A percentile compares a stretch with the other conserved stretches of the same genome.
These are phyloP conservation scores for Allophyes oxyacanthae DNA, from an alignment of 2,888 invertebrate genomes.

Conservation along the genomic window DNA sequence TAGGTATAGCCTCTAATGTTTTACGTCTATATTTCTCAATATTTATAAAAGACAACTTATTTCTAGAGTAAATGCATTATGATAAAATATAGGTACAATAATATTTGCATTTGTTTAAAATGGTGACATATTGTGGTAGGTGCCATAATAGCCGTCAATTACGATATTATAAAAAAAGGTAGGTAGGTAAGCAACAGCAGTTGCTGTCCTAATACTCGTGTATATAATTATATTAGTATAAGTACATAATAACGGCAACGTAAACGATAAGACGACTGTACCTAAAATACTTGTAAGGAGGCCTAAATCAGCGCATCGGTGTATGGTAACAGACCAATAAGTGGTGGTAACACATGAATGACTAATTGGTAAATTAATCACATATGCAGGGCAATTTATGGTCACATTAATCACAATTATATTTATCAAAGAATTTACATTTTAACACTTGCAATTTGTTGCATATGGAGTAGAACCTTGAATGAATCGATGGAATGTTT, in stretches of 20 bases:
- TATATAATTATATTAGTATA: background rate
- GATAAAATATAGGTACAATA: slow-evolving; percentile 43
- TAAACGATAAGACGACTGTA: slow-evolving; percentile 8
- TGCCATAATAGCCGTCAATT: slow-evolving; percentile 2
- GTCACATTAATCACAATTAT: slow-evolving; percentile 2
- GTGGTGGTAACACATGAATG: slow-evolving; percentile 48
- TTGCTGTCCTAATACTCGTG: slow-evolving; percentile 3
- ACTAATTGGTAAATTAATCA: slow-evolving; percentile 37
- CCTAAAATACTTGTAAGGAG: slow-evolving; percentile 7
- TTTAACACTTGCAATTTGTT: background rate
- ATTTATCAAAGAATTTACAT: too few species aligned
- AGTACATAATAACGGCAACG: slow-evolving; percentile 11
- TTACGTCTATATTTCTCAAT: slow-evolving; percentile 47
- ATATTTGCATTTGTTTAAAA: slow-evolving; percentile 39
- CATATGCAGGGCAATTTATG: background rate
- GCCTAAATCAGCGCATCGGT: slow-evolving; percentile 5
- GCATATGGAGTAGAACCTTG: background rate
- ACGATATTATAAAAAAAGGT: background rate
- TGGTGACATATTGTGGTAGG: slow-evolving; percentile 38
- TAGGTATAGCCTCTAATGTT: slow-evolving; percentile 62
- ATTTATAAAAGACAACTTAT: slow-evolving; percentile 48
- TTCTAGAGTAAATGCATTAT: slow-evolving; percentile 61
- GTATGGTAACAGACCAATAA: slow-evolving; percentile 52
- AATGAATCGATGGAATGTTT: background rate
- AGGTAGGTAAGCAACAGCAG: slow-evolving; percentile 2